These are phyloP conservation scores for Linnaemya vulpina DNA, from an alignment of 2,888 invertebrate genomes.

Conservation along the genomic window DNA sequence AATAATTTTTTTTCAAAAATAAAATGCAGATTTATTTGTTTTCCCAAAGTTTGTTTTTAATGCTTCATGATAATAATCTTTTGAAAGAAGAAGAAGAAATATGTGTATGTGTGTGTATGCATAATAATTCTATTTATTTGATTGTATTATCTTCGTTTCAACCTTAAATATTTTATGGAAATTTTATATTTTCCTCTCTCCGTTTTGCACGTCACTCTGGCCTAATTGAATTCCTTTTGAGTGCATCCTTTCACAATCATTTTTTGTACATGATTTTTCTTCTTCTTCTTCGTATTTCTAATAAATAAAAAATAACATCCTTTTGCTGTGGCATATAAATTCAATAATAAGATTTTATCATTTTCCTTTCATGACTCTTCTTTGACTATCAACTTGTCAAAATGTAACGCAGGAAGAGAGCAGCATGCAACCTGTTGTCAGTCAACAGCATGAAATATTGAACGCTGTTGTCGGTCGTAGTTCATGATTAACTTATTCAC, in stretches of 20 bases:
- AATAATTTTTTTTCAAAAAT: no score
- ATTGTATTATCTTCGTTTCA: neutral
- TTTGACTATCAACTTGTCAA: neutral
- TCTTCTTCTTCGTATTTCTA: neutral
- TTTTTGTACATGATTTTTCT: conserved; percentile 8
- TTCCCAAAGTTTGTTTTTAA: neutral
- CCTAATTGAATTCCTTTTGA: conserved; percentile 50
- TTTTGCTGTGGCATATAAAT: conserved; percentile 32
- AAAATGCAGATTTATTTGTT: neutral
- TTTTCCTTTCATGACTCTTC: neutral
- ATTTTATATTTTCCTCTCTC: conserved; percentile 6
- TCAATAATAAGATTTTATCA: conserved; percentile 44
- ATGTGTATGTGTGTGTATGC: no score
- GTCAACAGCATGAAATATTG: neutral
- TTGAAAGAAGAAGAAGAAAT: neutral
- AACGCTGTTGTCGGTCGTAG: neutral
- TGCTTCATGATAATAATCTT: neutral
- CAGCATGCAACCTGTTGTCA: neutral
- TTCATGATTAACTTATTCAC: neutral
- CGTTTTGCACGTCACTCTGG: conserved; percentile 24
- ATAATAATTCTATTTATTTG: neutral
- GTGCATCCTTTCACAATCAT: conserved; percentile 45
- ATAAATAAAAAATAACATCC: conserved; percentile 4
- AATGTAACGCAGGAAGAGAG: neutral
- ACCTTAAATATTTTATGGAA: conserved; percentile 26